phyloP scores from a whole-genome alignment of 2,113 vertebrate species.

The Hystrix brachyura region DNA sequence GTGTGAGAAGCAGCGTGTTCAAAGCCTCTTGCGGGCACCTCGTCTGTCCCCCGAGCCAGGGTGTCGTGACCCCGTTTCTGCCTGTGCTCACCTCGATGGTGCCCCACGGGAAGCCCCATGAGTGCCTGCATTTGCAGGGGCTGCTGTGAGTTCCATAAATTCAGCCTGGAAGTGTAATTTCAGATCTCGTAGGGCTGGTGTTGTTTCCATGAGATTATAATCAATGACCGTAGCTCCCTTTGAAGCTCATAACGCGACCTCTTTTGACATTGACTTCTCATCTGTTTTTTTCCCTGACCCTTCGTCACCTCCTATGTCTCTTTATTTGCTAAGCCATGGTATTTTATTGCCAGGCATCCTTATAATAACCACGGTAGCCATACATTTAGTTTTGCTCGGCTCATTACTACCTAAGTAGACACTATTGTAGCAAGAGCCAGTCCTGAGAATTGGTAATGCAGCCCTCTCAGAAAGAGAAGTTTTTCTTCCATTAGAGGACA shows the following conservation, averaged over 20 bases:
- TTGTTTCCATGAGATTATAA: constrained; percentile 78
- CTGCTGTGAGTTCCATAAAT: constrained; percentile 69
- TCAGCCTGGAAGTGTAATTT: constrained; percentile 76
- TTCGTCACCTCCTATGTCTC: constrained; percentile 66
- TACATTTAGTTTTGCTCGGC: constrained; percentile 45
- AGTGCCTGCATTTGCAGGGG: not conserved
- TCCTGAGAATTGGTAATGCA: not conserved
- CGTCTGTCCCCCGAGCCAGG: not conserved
- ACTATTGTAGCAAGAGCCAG: constrained; percentile 24
- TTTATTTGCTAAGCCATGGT: constrained; percentile 70
- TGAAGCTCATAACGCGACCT: constrained; percentile 76
- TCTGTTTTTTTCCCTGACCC: constrained; percentile 62
- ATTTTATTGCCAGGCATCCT: constrained; percentile 61
- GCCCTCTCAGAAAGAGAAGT: not conserved
- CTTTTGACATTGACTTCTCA: constrained; percentile 79
- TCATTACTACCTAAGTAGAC: constrained; percentile 45
- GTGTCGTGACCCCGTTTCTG: not conserved
- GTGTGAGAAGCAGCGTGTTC: not conserved
- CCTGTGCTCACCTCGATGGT: constrained; percentile 18
- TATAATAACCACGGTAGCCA: constrained; percentile 48
- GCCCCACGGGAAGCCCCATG: not conserved
- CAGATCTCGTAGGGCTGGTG: constrained; percentile 73
- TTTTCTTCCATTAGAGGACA: constrained; percentile 8
- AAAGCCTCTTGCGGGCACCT: not conserved
- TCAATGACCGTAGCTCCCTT: constrained; percentile 71